Base-by-base conservation (phyloP, 2,797 vertebrate species). In the Syngnathus rostellatus region DNA sequence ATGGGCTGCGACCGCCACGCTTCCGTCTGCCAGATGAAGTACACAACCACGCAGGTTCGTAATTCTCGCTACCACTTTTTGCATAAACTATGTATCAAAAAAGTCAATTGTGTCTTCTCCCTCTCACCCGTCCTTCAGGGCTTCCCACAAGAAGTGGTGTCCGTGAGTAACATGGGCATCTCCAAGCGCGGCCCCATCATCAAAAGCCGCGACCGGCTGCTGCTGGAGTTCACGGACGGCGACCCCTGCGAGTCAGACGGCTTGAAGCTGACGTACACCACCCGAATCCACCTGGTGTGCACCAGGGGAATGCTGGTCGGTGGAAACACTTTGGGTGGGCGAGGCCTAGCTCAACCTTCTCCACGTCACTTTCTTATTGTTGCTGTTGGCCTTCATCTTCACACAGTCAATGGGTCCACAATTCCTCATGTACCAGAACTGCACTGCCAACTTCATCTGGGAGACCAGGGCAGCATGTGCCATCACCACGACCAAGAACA, bases 391-490 rank as follows among this genome's bases (percentile, higher is more conserved):
- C 14, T 63, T n/a, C 39, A 1, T 8, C 23, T 0, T 19, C 59
- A 78, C 88, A 1, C 77, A 98, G 96, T 86, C 81, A 1, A 90
- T 84, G 25, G 88, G 89, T 21, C 96, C 93, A 0, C 88, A 77
- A 4, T 98, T 98, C 80, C 74, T 94, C 58, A 82, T 87, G 51
- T 86, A 81, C 73, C 87, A 92, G 86, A 94, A 97, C 76, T 99
- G 97, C 12, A 87, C 93, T 6, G 88, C 88, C 48, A 94, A 84
- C 1, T 95, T 99, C 78, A 72, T 91, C 40, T 99, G 97, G 97
- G 89, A 96, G 71, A 98, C 95, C 0, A 90, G 90, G 60, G 95
- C 94, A 6, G 97, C 96, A 38, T 99, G 97, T 63, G 92, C 93
- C 62, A 84, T 99, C 72, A 89, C 75, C 16, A 91, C 89, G 19